Evolutionary conservation across 2,888 invertebrate species (phyloP).

Genomic region (Melikaiella ostensackeni): DNA sequence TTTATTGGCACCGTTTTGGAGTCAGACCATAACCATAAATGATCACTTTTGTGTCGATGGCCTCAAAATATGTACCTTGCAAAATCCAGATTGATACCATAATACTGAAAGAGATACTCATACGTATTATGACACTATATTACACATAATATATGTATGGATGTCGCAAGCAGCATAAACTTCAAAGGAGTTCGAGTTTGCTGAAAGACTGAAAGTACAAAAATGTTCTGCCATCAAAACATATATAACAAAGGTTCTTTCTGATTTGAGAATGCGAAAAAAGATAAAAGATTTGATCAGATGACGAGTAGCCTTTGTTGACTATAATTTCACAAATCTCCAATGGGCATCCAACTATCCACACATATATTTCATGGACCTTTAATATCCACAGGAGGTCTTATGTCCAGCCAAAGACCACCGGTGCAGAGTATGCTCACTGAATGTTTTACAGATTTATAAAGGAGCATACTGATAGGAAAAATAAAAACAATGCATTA

Average conservation of each 20-base stretch:
- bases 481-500: slow-evolving; percentile 19
- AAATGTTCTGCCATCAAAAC: neutral
- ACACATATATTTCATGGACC: slow-evolving; percentile 23
- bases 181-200: no score
- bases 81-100: neutral
- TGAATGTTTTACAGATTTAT: slow-evolving; percentile 35
- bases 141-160: neutral
- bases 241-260: neutral
- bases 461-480: slow-evolving; percentile 23
- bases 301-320: slow-evolving; percentile 11
- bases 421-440: slow-evolving; percentile 17
- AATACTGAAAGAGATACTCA: neutral
- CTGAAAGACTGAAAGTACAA: neutral
- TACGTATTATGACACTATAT: neutral
- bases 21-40: neutral
- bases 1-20: slow-evolving; percentile 10
- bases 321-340: neutral
- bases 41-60: neutral
- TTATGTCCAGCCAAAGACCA: slow-evolving; percentile 31
- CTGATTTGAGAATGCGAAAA: neutral
- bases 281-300: slow-evolving; percentile 3
- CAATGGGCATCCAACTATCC: neutral
- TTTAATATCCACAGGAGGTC: slow-evolving; percentile 38
- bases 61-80: neutral
- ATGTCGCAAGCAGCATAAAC: no score